A percentile compares a stretch with the other conserved stretches of the same genome.
Conservation (phyloP, 2,113 vertebrate genomes). For the Apteryx mantelli region DNA sequence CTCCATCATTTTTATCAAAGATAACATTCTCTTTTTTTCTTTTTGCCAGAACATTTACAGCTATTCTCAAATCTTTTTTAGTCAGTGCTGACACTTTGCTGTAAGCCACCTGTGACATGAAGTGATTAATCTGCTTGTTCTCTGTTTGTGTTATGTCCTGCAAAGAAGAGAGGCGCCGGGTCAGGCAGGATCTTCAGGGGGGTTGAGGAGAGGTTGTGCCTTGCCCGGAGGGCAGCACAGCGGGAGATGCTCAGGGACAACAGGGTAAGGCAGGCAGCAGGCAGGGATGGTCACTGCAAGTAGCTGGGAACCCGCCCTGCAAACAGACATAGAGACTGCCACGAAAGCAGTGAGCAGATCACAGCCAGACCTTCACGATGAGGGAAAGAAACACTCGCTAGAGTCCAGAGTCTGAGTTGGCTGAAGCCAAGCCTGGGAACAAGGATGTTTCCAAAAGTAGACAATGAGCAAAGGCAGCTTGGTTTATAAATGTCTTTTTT, state of each 20-base stretch:
- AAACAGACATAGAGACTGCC: not conserved
- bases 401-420: not conserved
- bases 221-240: not conserved
- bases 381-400: not conserved
- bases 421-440: not conserved
- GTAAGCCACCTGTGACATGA: constrained; percentile 35
- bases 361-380: not conserved
- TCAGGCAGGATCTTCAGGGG: not conserved
- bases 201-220: not conserved
- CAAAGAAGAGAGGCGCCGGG: not conserved
- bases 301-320: not conserved
- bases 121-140: constrained; percentile 14
- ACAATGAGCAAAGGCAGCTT: not conserved
- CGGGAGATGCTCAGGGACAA: not conserved
- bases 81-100: not conserved
- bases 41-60: constrained; percentile 26
- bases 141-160: not conserved
- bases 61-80: constrained; percentile 33
- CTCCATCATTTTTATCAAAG: constrained; percentile 36
- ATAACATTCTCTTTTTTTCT: not conserved
- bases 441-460: not conserved
- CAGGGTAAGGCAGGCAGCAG: not conserved
- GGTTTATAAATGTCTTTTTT: not conserved
- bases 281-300: not conserved
- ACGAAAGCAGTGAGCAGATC: not conserved